Conservation (phyloP, 1,140 invertebrate species). For the Arctopsyche grandis region DNA sequence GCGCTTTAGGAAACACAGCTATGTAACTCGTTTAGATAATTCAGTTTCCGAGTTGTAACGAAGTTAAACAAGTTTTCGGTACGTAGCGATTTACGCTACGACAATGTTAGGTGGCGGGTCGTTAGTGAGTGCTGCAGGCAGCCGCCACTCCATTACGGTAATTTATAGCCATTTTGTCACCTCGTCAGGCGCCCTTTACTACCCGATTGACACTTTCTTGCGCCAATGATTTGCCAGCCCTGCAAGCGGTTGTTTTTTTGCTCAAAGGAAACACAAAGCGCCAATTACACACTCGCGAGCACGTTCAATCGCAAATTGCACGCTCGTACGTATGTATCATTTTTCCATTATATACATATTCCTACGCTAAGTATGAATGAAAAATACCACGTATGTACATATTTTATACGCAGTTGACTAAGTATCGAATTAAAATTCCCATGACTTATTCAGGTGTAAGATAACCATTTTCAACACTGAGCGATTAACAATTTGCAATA, state of each 20-base stretch:
- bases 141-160: conserved; percentile 66
- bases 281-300: neutral
- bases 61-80: neutral
- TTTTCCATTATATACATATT: neutral
- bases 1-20: too few relatives aligned
- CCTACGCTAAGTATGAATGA: neutral
- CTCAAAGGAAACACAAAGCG: neutral
- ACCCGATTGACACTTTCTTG: conserved; percentile 41
- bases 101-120: conserved; percentile 55
- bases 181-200: conserved; percentile 46
- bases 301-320: conserved; percentile 1
- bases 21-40: too few relatives aligned
- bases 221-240: conserved; percentile 10
- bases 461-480: too few relatives aligned
- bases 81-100: conserved; percentile 24
- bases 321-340: neutral
- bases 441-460: too few relatives aligned
- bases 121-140: conserved; percentile 66
- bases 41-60: neutral
- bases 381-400: neutral
- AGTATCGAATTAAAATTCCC: too few relatives aligned
- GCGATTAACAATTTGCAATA: too few relatives aligned
- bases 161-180: conserved; percentile 56
- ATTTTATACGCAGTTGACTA: neutral
- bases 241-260: neutral